phyloP scores from a whole-genome alignment of 2,888 invertebrate species.

The Cantharis nigra region DNA sequence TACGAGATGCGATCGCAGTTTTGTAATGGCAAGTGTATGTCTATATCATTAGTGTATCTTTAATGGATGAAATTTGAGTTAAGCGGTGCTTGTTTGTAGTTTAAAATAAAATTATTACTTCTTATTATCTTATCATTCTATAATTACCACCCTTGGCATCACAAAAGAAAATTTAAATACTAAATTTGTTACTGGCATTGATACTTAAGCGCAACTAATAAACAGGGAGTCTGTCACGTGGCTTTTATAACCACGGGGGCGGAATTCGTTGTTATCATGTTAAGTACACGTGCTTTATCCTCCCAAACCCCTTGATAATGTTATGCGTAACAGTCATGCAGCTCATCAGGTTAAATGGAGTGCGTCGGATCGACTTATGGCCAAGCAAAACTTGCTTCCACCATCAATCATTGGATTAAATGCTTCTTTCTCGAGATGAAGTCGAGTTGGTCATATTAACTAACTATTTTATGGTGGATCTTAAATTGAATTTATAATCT shows the following conservation, averaged over 20 bases:
- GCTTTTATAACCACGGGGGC: conserved; percentile 27
- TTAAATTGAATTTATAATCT: conserved; percentile 38
- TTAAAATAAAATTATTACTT: neutral
- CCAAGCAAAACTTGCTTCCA: conserved; percentile 45
- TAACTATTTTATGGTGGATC: conserved; percentile 49
- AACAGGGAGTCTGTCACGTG: conserved; percentile 25
- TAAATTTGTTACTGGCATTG: conserved; percentile 25
- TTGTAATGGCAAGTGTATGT: conserved; percentile 3
- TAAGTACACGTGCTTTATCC: conserved; percentile 31
- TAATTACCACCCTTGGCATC: conserved; percentile 14
- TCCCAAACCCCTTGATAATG: conserved; percentile 42
- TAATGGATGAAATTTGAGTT: conserved; percentile 4
- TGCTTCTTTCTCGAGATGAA: conserved; percentile 48
- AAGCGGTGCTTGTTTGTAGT: conserved; percentile 4
- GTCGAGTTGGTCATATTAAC: conserved; percentile 48
- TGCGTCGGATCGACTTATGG: conserved; percentile 55
- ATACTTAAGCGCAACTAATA: conserved; percentile 22
- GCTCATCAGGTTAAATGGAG: conserved; percentile 56
- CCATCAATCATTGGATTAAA: conserved; percentile 54
- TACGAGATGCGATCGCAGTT: conserved; percentile 10
- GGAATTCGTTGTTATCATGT: conserved; percentile 33
- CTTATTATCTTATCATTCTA: conserved; percentile 14
- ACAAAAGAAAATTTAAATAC: conserved; percentile 21
- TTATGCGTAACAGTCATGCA: conserved; percentile 51
- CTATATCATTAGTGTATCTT: conserved; percentile 6